Evolutionary conservation across 1,140 invertebrate genomes (phyloP).

Genomic region (Helicoverpa zea): DNA sequence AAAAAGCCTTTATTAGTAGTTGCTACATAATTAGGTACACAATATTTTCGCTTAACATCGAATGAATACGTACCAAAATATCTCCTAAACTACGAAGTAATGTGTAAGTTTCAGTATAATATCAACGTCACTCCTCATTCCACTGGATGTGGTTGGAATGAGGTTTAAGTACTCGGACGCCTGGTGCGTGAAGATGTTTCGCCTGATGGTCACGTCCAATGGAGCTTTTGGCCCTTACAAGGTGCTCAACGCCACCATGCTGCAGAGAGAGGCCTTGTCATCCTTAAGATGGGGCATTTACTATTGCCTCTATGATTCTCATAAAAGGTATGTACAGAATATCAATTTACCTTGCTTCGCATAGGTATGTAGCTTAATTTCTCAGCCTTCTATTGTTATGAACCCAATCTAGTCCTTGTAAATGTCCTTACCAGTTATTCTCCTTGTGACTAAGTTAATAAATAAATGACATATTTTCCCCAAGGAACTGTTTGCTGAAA

Average conservation of each 20-base stretch:
- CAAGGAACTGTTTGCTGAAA: too few relatives aligned
- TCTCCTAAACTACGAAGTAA: neutral
- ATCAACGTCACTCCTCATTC: slow-evolving; percentile 20
- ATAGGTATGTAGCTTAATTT: too few relatives aligned
- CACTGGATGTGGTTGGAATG: slow-evolving; percentile 7
- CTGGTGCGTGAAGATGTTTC: slow-evolving; percentile 13
- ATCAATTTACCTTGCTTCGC: too few relatives aligned
- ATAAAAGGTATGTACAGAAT: neutral
- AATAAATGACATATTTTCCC: too few relatives aligned
- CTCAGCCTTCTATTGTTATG: too few relatives aligned
- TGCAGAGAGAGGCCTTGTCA: neutral
- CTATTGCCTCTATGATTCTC: neutral
- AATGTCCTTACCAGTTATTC: too few relatives aligned
- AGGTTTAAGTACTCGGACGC: neutral
- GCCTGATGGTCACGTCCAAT: neutral
- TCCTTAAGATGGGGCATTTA: slow-evolving; percentile 5
- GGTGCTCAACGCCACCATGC: neutral
- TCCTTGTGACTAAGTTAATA: too few relatives aligned
- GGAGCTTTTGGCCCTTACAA: neutral
- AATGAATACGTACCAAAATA: neutral
- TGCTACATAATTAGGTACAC: too few relatives aligned
- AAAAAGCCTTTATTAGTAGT: too few relatives aligned
- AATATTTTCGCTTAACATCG: too few relatives aligned
- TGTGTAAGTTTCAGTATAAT: slow-evolving; percentile 22
- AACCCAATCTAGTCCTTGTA: too few relatives aligned